Evolutionary conservation across 2,113 vertebrate genomes (phyloP).

Genomic region (Orycteropus afer): DNA sequence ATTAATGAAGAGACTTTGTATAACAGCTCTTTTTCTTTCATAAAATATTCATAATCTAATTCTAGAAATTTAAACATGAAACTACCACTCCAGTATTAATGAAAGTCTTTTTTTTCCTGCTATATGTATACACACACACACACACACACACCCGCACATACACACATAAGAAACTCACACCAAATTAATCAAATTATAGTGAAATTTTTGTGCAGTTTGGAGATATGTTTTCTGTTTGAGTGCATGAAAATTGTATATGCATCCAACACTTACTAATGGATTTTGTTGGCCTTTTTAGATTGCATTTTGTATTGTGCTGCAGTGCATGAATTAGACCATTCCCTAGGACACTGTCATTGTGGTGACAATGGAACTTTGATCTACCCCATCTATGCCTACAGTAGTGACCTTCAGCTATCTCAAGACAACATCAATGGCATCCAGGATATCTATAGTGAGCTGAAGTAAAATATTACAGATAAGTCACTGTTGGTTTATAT

Average conservation of each 20-base stretch:
- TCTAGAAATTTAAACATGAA: too few species aligned
- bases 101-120: too few species aligned
- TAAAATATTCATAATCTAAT: too few species aligned
- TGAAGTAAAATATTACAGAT: not conserved
- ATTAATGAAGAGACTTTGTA: too few species aligned
- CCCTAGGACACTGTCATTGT: conserved; percentile 90
- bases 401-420: conserved; percentile 83
- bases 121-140: too few species aligned
- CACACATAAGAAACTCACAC: too few species aligned
- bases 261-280: not conserved
- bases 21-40: too few species aligned
- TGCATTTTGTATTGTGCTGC: conserved; percentile 91
- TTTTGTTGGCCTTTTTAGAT: conserved; percentile 80
- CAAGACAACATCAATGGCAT: conserved; percentile 90
- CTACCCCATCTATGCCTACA: conserved; percentile 86
- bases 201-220: not conserved
- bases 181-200: too few species aligned
- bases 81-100: too few species aligned
- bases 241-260: not conserved
- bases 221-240: not conserved
- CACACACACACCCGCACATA: too few species aligned
- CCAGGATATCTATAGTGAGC: conserved; percentile 91
- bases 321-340: conserved; percentile 94
- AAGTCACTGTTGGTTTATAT: not conserved
- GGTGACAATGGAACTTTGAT: conserved; percentile 88